A percentile compares a stretch with the other conserved stretches of the same genome.
Evolutionary conservation across 2,888 invertebrate genomes (phyloP).

Genomic region (Tenthredo distinguenda): DNA sequence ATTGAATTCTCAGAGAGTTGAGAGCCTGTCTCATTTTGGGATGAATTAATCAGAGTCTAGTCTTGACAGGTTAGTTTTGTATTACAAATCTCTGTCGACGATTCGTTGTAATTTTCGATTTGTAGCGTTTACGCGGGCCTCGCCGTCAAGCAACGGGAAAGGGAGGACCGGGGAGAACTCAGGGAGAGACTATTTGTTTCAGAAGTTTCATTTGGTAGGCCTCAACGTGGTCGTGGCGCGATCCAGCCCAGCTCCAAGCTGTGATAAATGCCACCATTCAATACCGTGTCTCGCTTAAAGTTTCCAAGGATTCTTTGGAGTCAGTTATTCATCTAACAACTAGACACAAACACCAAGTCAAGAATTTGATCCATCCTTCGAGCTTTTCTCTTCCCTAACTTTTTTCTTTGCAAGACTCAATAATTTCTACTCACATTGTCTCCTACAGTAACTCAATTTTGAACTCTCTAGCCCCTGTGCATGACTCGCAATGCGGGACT

Average conservation of each 20-base stretch:
- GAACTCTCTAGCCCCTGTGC: background rate
- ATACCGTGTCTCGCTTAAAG: conserved; percentile 31
- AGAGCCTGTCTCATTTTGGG: background rate
- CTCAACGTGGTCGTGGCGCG: conserved; percentile 10
- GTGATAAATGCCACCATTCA: conserved; percentile 52
- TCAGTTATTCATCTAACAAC: conserved; percentile 13
- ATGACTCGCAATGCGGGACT: background rate
- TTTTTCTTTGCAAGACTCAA: background rate
- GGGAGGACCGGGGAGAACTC: conserved; percentile 5
- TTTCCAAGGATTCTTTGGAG: background rate
- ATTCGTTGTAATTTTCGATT: conserved; percentile 52
- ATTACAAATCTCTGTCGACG: conserved; percentile 41
- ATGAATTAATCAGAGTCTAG: conserved; percentile 49
- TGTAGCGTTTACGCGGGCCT: conserved; percentile 37
- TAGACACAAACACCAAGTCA: background rate
- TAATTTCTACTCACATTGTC: background rate
- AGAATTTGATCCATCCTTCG: conserved; percentile 16
- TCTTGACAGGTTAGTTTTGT: conserved; percentile 40
- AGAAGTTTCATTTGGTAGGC: conserved; percentile 44
- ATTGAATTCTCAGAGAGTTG: background rate
- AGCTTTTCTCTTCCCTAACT: background rate
- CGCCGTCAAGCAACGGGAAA: background rate
- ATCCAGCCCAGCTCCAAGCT: conserved; percentile 6
- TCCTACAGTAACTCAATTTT: background rate
- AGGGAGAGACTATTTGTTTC: conserved; percentile 51